Evolutionary conservation across 2,113 vertebrate species (phyloP).

Genomic region (Mionectes macconnelli): DNA sequence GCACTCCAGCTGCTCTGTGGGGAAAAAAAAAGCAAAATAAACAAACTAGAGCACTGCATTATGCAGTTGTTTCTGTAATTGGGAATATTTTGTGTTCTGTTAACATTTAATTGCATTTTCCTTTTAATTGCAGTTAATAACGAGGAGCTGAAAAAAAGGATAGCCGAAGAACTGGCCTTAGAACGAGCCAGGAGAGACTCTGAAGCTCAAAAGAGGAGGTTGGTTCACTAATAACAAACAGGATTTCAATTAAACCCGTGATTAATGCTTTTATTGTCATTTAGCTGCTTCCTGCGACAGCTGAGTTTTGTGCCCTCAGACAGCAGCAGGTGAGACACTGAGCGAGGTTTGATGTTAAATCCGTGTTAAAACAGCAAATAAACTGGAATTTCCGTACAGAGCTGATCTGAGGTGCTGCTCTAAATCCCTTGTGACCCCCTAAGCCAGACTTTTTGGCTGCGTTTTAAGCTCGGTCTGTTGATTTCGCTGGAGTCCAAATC

Average conservation of each 20-base stretch:
- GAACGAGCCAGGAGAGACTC: conserved; percentile 77
- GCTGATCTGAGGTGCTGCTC: neutral
- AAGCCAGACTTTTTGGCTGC: neutral
- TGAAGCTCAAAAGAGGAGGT: conserved; percentile 77
- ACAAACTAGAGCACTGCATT: neutral
- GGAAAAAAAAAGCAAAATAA: neutral
- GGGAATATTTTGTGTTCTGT: neutral
- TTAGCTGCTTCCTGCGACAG: neutral
- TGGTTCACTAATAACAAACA: conserved; percentile 6
- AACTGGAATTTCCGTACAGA: neutral
- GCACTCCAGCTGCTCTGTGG: neutral
- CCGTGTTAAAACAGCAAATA: neutral
- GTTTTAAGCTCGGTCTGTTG: neutral
- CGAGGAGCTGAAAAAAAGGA: conserved; percentile 81
- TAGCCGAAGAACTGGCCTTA: conserved; percentile 78
- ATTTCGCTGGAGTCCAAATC: neutral
- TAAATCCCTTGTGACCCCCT: neutral
- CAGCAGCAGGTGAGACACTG: neutral
- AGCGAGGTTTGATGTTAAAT: neutral
- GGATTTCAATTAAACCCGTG: neutral
- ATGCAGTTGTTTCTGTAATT: neutral
- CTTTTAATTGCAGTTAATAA: conserved; percentile 72
- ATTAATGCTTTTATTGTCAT: neutral
- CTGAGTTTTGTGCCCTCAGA: neutral
- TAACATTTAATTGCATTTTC: neutral